Conservation (phyloP, 2,113 vertebrate species). For the Silurus meridionalis region DNA sequence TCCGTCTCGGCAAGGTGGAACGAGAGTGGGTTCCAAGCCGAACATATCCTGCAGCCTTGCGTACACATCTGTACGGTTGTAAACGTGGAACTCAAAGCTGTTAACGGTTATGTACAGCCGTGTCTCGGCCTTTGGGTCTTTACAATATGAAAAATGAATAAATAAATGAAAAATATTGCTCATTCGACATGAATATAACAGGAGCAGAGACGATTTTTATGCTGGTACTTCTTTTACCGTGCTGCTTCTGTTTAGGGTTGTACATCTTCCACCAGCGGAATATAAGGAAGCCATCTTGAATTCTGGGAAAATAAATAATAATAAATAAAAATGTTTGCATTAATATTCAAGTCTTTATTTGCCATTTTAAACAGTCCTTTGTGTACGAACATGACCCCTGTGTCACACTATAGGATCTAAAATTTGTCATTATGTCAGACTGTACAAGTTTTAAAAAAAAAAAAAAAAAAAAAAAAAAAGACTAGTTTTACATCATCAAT, state of each 20-base stretch:
- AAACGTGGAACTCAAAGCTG: constrained; percentile 96
- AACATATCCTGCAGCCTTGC: constrained; percentile 90
- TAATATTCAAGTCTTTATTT: too few relatives aligned
- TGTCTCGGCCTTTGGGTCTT: constrained; percentile 97
- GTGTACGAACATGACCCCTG: too few relatives aligned
- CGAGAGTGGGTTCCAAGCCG: constrained; percentile 90
- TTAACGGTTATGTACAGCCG: constrained; percentile 94
- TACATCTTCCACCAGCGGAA: constrained; percentile 99
- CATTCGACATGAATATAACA: neutral
- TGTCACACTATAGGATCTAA: too few relatives aligned
- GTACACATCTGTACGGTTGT: constrained; percentile 95
- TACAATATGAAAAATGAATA: constrained; percentile 8
- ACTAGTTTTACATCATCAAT: too few relatives aligned
- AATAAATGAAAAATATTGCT: neutral
- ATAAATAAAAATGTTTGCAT: too few relatives aligned
- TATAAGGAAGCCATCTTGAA: constrained; percentile 98
- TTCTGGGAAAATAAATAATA: constrained; percentile 70
- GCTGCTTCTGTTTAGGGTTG: constrained; percentile 97
- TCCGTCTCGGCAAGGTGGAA: constrained; percentile 82
- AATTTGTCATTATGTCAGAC: too few relatives aligned
- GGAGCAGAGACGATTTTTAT: neutral
- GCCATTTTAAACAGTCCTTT: too few relatives aligned
- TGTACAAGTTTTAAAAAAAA: neutral
- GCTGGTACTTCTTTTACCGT: constrained; percentile 76
- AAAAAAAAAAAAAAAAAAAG: neutral